Base-by-base conservation (phyloP, 2,113 vertebrate genomes). In the Ameiurus melas region DNA sequence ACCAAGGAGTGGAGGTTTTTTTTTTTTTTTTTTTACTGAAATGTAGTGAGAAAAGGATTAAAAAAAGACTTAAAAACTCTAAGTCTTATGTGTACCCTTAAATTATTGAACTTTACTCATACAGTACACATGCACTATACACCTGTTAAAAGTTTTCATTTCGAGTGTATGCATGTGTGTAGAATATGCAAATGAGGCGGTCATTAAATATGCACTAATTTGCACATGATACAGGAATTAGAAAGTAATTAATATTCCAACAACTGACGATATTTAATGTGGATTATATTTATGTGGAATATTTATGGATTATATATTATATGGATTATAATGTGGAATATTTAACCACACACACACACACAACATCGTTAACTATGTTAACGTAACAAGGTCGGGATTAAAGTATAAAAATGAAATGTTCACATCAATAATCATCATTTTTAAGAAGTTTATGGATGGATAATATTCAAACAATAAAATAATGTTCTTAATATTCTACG, bases 71-170 rank as follows among this genome's bases (percentile, higher is more conserved):
- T 64, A 10, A n/a, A 64, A 62, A 55, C 57, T 58, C 57, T 6
- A 62, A 10, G 25, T 64, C 25, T 27, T 64, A 64, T 27, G 27
- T 64, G 2, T 27, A 64, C 10, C 3, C 8, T 64, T 64, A 64
- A 27, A 22, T 62, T 64, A 22, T 27, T 27, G 12, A 64, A 64
- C 62, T 10, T 27, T 27, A 10, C 62, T 64, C 25, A 10, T 27
- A 62, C 93, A 17, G 9, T 12, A 62, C 93, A 17, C 12, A 70
- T 70, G 14, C 4, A 16, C 1, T 70, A 70, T 30, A 70, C 30
- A 70, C n/a, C n/a, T n/a, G 62, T n/a, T 27, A n/a, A 66, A 64
- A 66, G 4, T 16, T 17, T 30, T 70, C 12, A 5, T 70, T 70
- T 33, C 0, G 3, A 70, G 33, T 66, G 27, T 16, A 66, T 27